Percentiles rank a stretch among this genome's conserved stretches.
phyloP scores from a whole-genome alignment of 1,140 invertebrate species.

The Nephotettix cincticeps region DNA sequence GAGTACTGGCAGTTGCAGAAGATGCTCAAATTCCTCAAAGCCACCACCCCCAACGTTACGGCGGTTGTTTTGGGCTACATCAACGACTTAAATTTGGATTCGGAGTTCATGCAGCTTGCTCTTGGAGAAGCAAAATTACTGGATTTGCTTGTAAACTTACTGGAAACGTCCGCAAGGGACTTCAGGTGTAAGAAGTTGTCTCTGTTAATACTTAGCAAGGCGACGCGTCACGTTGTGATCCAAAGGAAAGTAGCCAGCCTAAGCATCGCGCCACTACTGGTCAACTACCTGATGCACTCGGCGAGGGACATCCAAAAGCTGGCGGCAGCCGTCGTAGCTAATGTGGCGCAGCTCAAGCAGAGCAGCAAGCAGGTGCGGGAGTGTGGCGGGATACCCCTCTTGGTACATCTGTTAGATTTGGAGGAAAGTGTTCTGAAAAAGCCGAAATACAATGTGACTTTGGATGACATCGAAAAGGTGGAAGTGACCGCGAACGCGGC shows the following conservation, averaged over 20 bases:
- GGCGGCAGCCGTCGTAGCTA: slow-evolving; percentile 84
- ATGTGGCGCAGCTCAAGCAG: slow-evolving; percentile 80
- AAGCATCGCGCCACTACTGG: slow-evolving; percentile 72
- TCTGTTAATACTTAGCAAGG: slow-evolving; percentile 73
- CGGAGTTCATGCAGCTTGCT: slow-evolving; percentile 72
- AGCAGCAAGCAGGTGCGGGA: slow-evolving; percentile 82
- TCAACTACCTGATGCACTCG: slow-evolving; percentile 70
- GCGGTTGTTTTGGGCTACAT: slow-evolving; percentile 85
- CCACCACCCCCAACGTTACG: slow-evolving; percentile 91
- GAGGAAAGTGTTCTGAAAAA: slow-evolving; percentile 51
- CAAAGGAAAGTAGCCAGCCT: slow-evolving; percentile 78
- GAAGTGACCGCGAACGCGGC: slow-evolving; percentile 78
- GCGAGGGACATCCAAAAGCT: slow-evolving; percentile 69
- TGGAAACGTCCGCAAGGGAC: slow-evolving; percentile 76
- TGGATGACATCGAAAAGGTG: slow-evolving; percentile 64
- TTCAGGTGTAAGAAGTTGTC: slow-evolving; percentile 85
- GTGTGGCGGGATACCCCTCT: slow-evolving; percentile 74
- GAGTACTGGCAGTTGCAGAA: slow-evolving; percentile 94
- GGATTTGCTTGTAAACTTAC: slow-evolving; percentile 86
- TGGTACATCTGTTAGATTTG: slow-evolving; percentile 65
- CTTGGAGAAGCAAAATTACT: slow-evolving; percentile 81
- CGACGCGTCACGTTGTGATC: slow-evolving; percentile 75
- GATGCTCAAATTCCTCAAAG: slow-evolving; percentile 77
- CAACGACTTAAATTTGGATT: slow-evolving; percentile 81
- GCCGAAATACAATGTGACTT: slow-evolving; percentile 55